These are phyloP conservation scores for Planococcus citri DNA, from an alignment of 1,140 invertebrate species.

Conservation along the genomic window DNA sequence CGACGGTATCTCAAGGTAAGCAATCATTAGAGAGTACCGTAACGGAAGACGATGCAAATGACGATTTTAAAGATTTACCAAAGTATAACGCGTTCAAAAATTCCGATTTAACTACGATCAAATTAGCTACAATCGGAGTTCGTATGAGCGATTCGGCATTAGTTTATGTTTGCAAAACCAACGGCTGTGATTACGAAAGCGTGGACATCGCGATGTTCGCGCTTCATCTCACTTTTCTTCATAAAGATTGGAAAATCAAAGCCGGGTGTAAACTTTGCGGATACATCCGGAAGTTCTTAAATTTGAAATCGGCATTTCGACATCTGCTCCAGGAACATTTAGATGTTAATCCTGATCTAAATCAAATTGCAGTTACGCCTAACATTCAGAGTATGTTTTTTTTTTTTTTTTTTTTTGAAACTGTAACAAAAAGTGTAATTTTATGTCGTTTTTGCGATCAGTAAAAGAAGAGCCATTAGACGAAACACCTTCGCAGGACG, in stretches of 20 bases:
- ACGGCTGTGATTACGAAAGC: background rate
- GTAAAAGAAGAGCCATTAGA: background rate
- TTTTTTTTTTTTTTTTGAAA: no score
- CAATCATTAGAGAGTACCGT: no score
- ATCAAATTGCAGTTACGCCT: background rate
- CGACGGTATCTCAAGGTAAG: no score
- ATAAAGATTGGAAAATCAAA: background rate
- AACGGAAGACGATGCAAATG: background rate
- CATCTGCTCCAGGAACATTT: background rate
- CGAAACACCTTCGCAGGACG: background rate
- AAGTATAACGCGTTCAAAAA: background rate
- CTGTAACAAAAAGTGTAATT: no score
- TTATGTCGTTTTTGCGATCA: background rate
- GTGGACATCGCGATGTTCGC: background rate
- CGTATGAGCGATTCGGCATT: background rate
- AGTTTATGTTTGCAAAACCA: background rate
- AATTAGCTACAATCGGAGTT: background rate
- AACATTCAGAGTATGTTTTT: no score
- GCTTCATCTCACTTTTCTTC: background rate
- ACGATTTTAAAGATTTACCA: background rate
- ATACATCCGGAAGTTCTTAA: background rate
- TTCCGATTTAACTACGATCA: background rate
- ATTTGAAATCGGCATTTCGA: background rate
- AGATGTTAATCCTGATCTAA: background rate
- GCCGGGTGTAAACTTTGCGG: background rate